Evolutionary conservation across 2,888 invertebrate species (phyloP).

Genomic region (Dascillus cervinus): DNA sequence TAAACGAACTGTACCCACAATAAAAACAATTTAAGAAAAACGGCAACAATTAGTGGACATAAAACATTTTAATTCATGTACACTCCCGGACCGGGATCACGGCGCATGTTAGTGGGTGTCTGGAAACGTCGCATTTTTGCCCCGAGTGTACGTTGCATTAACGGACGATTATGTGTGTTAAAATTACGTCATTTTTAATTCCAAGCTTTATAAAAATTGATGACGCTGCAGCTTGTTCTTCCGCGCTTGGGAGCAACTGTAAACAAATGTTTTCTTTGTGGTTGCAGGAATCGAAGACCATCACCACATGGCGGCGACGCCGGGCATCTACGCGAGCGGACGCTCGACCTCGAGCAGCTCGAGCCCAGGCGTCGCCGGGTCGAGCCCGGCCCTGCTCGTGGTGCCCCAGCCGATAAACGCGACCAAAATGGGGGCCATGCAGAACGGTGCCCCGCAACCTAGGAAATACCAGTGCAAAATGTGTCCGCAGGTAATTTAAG

Average conservation of each 20-base stretch:
- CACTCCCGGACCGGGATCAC: no score
- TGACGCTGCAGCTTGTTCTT: no score
- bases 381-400: constrained; percentile 64
- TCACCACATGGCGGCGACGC: constrained; percentile 35
- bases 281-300: constrained; percentile 37
- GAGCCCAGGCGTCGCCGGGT: constrained; percentile 43
- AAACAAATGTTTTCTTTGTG: constrained; percentile 1
- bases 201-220: no score
- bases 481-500: constrained; percentile 98
- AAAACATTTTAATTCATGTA: constrained; percentile 16
- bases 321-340: constrained; percentile 44
- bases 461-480: constrained; percentile 94
- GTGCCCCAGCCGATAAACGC: constrained; percentile 84
- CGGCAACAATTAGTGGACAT: no score
- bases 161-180: constrained; percentile 15
- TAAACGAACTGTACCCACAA: no score
- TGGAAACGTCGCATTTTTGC: no score
- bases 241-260: constrained; percentile 2
- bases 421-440: constrained; percentile 49
- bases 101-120: no score
- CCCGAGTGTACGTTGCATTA: no score
- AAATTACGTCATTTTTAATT: constrained; percentile 18
- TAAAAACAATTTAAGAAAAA: no score
- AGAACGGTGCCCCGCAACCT: constrained; percentile 40
- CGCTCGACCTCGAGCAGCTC: constrained; percentile 46